A percentile compares a stretch with the other conserved stretches of the same genome.
Conservation (phyloP, 2,888 invertebrate genomes). For the Aproaerema taeniolella region DNA sequence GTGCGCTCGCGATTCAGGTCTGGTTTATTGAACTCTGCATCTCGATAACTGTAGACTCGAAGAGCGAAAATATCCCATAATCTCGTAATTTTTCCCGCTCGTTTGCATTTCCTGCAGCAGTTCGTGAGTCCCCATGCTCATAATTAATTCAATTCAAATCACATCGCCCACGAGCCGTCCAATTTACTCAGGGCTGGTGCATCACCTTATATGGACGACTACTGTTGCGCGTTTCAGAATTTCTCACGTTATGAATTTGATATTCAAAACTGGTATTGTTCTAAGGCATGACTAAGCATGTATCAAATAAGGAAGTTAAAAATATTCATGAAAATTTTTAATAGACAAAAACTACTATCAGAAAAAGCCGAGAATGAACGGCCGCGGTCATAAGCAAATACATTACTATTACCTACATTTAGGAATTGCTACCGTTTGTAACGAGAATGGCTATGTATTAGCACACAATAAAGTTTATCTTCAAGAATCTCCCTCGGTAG, state of each 20-base stretch:
- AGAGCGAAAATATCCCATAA: constrained; percentile 53
- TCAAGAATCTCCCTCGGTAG: constrained; percentile 46
- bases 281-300: constrained; percentile 5
- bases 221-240: constrained; percentile 39
- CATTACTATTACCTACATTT: constrained; percentile 6
- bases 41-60: constrained; percentile 49
- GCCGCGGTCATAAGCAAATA: constrained; percentile 4
- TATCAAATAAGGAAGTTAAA: constrained; percentile 4
- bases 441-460: constrained; percentile 50
- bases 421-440: constrained; percentile 27
- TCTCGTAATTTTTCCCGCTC: constrained; percentile 49
- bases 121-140: constrained; percentile 55
- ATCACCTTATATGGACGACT: constrained; percentile 43
- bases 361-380: no score
- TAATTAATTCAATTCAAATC: constrained; percentile 74
- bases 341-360: neutral
- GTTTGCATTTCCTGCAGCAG: constrained; percentile 56
- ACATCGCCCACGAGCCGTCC: constrained; percentile 62
- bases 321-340: neutral
- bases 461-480: constrained; percentile 67
- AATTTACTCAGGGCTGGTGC: constrained; percentile 51
- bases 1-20: constrained; percentile 53
- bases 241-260: constrained; percentile 32
- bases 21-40: constrained; percentile 66
- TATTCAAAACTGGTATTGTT: constrained; percentile 18